Conservation (phyloP, 1,140 invertebrate genomes). For the Bathynomus jamesi region DNA sequence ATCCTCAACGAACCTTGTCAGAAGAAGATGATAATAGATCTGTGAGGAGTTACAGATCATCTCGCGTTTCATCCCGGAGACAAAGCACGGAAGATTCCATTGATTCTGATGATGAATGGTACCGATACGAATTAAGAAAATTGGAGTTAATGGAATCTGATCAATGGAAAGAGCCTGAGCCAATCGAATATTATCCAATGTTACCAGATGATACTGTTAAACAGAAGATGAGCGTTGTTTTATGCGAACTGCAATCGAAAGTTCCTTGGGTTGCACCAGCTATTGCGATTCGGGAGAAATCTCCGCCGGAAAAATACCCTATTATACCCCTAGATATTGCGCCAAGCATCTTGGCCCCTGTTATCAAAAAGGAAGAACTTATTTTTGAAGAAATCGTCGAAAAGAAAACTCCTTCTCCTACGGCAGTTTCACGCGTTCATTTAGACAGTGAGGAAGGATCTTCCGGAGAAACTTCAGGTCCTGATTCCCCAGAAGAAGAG, state of each 20-base stretch:
- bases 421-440: not conserved
- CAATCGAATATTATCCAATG: conserved; percentile 52
- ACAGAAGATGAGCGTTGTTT: conserved; percentile 35
- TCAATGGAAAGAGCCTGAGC: conserved; percentile 58
- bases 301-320: conserved; percentile 14
- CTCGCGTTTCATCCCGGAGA: conserved; percentile 71
- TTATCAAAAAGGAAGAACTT: not conserved
- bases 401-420: conserved; percentile 3
- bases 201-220: conserved; percentile 40
- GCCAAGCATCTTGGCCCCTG: not conserved
- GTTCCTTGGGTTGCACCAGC: conserved; percentile 19
- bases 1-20: conserved; percentile 45
- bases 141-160: conserved; percentile 67
- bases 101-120: conserved; percentile 88
- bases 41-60: conserved; percentile 74
- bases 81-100: conserved; percentile 89
- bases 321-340: not conserved
- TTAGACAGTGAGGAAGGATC: conserved; percentile 48
- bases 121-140: conserved; percentile 76
- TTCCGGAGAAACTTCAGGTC: conserved; percentile 76
- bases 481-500: conserved; percentile 67
- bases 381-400: conserved; percentile 1
- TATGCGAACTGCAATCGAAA: conserved; percentile 35
- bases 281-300: not conserved
- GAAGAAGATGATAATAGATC: conserved; percentile 76